A percentile compares a stretch with the other conserved stretches of the same genome.
phyloP scores from a whole-genome alignment of 2,113 vertebrate species.

The Malurus melanocephalus region DNA sequence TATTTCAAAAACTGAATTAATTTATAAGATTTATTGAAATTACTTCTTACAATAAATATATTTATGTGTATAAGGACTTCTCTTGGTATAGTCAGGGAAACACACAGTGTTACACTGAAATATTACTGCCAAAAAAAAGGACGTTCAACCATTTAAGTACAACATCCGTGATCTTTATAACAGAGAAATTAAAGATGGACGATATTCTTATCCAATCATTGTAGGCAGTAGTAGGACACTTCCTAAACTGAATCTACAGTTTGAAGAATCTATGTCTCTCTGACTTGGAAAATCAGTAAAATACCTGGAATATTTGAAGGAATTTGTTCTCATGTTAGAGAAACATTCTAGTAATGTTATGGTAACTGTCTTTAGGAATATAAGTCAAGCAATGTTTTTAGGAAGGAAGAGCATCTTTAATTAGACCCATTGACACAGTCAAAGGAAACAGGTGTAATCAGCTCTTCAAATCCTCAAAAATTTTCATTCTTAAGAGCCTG shows the following conservation, averaged over 20 bases:
- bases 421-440: not conserved
- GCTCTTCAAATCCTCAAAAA: not conserved
- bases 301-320: not conserved
- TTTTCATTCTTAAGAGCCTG: not conserved
- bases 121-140: not conserved
- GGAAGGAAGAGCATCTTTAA: not conserved
- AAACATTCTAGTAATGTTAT: not conserved
- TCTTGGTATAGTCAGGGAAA: not conserved
- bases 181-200: not conserved
- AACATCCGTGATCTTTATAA: not conserved
- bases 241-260: not conserved
- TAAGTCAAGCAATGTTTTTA: not conserved
- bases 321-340: not conserved
- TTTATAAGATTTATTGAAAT: not conserved
- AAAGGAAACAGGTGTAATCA: not conserved
- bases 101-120: not conserved
- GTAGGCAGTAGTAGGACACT: not conserved
- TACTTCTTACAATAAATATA: not conserved
- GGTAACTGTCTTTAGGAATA: not conserved
- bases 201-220: not conserved
- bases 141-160: not conserved
- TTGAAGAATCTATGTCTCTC: not conserved
- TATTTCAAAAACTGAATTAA: not conserved
- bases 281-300: not conserved
- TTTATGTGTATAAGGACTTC: not conserved